Evolutionary conservation across 92 coral and sea anemone genomes (phyloP).

Genomic region (Phenganax stokvisi): DNA sequence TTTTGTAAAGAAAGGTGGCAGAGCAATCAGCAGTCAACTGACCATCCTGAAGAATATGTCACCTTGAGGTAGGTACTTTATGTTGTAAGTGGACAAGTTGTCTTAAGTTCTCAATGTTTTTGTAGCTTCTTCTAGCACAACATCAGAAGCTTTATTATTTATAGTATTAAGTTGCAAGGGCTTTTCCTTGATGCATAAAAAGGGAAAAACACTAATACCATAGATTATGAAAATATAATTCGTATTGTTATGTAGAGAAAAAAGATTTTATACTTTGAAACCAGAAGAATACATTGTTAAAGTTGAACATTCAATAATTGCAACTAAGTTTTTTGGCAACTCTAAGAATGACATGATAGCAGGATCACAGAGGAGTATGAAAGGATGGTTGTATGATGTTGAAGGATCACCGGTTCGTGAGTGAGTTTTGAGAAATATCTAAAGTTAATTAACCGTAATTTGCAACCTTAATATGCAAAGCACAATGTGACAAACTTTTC

Average conservation of each 20-base stretch:
- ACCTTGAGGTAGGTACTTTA: background rate
- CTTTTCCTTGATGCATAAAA: background rate
- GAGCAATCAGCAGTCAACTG: constrained; percentile 44
- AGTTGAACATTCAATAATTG: constrained; percentile 83
- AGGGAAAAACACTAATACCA: too few relatives aligned
- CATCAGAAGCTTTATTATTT: constrained; percentile 32
- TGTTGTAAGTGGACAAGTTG: background rate
- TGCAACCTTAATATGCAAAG: background rate
- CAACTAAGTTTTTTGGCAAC: constrained; percentile 62
- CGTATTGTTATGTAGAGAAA: constrained; percentile 55
- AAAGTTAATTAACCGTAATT: background rate
- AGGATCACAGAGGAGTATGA: constrained; percentile 79
- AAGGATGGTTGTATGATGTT: constrained; percentile 60
- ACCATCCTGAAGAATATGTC: constrained; percentile 24
- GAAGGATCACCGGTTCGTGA: constrained; percentile 53
- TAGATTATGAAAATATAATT: background rate
- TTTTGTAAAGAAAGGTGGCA: constrained; percentile 98
- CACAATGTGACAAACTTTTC: too few relatives aligned
- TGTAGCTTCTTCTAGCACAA: background rate
- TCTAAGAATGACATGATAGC: constrained; percentile 52
- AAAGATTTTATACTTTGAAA: constrained; percentile 61
- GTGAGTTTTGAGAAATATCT: constrained; percentile 1
- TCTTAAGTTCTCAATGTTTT: too few relatives aligned
- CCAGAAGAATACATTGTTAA: constrained; percentile 78
- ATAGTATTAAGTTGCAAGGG: constrained; percentile 45